A percentile compares a stretch with the other conserved stretches of the same genome.
Conservation (phyloP, 2,797 vertebrate species). For the Notamacropus eugenii region DNA sequence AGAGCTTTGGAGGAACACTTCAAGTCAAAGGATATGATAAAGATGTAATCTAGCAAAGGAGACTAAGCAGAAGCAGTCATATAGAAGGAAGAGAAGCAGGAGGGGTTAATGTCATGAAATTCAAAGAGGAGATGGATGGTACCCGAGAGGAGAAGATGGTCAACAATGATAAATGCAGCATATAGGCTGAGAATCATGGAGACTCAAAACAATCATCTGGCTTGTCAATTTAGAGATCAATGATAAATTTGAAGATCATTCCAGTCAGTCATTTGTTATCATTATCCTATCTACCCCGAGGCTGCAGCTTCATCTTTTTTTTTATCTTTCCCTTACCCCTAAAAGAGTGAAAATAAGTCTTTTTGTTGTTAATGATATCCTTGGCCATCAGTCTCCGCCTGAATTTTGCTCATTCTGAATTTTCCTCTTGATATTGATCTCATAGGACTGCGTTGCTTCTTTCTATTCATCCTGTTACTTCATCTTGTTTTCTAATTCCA, state of each 20-base stretch:
- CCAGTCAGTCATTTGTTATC: background rate
- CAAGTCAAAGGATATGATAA: background rate
- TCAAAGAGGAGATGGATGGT: background rate
- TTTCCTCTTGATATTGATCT: background rate
- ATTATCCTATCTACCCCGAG: background rate
- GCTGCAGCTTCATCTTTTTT: background rate
- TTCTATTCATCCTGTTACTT: background rate
- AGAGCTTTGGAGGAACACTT: background rate
- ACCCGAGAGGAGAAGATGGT: background rate
- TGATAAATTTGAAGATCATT: background rate
- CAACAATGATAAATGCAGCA: background rate
- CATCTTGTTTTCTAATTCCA: background rate
- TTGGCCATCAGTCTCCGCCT: background rate
- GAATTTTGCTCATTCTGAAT: background rate
- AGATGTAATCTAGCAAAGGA: background rate
- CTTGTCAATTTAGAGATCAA: background rate
- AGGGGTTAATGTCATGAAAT: background rate
- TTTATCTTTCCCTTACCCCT: background rate
- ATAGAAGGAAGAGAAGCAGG: background rate
- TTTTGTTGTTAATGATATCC: background rate
- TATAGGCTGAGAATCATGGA: background rate
- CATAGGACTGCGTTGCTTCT: background rate
- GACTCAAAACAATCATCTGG: background rate
- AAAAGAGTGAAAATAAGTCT: background rate
- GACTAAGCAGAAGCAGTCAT: background rate